Percentiles rank a stretch among this genome's conserved stretches.
Conservation (phyloP, 2,113 vertebrate species). For the Tympanuchus pallidicinctus region DNA sequence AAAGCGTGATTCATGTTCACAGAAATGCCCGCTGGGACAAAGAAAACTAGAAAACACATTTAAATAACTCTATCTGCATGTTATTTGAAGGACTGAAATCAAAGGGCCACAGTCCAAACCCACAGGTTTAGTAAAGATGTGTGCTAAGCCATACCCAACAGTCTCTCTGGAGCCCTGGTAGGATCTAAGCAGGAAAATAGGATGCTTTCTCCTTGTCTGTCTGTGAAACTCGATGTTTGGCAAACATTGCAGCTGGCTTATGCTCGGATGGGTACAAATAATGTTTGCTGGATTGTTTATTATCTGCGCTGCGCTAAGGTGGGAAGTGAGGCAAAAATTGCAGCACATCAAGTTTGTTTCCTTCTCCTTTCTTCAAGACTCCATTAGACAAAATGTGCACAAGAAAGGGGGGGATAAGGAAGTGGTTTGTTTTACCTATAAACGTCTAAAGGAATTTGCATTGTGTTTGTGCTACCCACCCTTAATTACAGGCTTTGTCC, state of each 20-base stretch:
- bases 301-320: neutral
- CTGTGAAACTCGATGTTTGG: neutral
- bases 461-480: neutral
- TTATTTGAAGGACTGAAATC: neutral
- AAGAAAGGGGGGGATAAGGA: neutral
- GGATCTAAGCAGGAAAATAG: neutral
- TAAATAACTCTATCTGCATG: neutral
- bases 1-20: neutral
- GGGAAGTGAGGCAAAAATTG: neutral
- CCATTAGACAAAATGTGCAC: rapidly evolving
- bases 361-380: neutral
- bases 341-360: neutral
- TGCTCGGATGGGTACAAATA: neutral
- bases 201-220: neutral
- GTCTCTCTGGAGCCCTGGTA: neutral
- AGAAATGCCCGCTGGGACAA: rapidly evolving
- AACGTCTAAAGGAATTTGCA: neutral
- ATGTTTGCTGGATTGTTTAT: neutral
- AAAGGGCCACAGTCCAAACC: rapidly evolving
- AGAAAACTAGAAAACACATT: neutral
- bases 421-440: neutral
- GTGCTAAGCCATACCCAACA: neutral
- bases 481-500: neutral
- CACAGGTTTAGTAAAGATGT: neutral
- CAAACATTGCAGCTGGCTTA: rapidly evolving